Evolutionary conservation across 2,888 invertebrate species (phyloP).

Genomic region (Drosophila prostipennis): DNA sequence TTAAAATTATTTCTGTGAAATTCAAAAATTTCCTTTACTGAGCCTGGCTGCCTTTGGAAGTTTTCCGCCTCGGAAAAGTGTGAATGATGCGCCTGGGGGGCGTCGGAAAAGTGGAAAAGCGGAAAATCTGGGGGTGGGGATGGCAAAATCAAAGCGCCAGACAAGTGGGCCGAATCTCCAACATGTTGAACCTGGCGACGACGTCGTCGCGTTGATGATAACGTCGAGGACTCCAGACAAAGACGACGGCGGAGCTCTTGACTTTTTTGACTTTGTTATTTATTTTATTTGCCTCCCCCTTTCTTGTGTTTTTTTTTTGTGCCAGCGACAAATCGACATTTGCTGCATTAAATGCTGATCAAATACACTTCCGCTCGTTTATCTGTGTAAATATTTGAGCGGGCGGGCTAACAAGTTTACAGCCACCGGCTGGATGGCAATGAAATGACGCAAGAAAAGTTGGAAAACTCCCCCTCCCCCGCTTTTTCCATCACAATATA

Average conservation of each 20-base stretch:
- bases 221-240: constrained; percentile 36
- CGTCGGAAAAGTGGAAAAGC: not conserved
- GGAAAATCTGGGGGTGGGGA: constrained; percentile 3
- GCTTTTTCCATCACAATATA: not conserved
- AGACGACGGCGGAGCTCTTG: constrained; percentile 19
- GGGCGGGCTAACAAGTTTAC: constrained; percentile 66
- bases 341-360: constrained; percentile 70
- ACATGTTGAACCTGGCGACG: constrained; percentile 41
- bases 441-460: constrained; percentile 54
- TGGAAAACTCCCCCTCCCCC: constrained; percentile 14
- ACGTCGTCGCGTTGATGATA: constrained; percentile 37
- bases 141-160: constrained; percentile 41
- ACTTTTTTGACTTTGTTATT: constrained; percentile 36
- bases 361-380: constrained; percentile 79
- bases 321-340: constrained; percentile 63
- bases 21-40: too few relatives aligned
- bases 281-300: constrained; percentile 21
- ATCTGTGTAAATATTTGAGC: constrained; percentile 79
- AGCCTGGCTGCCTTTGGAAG: not conserved
- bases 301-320: constrained; percentile 2
- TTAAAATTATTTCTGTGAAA: too few relatives aligned
- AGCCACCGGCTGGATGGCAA: constrained; percentile 28
- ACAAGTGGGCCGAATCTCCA: constrained; percentile 33
- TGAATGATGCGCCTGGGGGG: constrained; percentile 14
- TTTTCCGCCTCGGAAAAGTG: not conserved